phyloP scores from a whole-genome alignment of 2,797 vertebrate species.

The Galago senegalensis region DNA sequence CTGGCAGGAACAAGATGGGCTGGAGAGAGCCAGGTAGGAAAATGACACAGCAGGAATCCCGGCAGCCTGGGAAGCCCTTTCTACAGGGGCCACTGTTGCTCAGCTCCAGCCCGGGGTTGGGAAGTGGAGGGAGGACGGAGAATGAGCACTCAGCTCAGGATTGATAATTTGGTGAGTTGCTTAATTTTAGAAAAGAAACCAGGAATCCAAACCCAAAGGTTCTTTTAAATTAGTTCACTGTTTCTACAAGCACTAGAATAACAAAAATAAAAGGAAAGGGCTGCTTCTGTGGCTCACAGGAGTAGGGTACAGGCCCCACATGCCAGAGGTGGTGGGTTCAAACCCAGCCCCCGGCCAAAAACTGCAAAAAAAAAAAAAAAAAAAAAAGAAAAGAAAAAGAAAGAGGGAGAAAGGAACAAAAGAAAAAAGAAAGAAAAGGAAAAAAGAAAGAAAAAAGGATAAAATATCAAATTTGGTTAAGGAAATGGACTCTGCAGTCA shows the following conservation, averaged over 20 bases:
- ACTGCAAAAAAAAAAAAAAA: too few relatives aligned
- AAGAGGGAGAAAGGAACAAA: background rate
- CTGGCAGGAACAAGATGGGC: fast-evolving
- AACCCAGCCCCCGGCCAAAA: too few relatives aligned
- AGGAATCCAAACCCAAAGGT: background rate
- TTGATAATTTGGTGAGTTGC: background rate
- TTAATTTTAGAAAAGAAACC: background rate
- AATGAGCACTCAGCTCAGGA: background rate
- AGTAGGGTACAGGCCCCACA: too few relatives aligned
- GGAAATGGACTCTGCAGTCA: background rate
- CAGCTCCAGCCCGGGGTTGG: background rate
- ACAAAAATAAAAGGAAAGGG: background rate
- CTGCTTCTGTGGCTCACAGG: too few relatives aligned
- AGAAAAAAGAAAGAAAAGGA: fast-evolving
- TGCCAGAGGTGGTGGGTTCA: too few relatives aligned
- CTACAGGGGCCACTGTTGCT: background rate
- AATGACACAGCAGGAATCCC: background rate
- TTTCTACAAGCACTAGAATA: background rate
- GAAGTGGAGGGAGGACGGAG: too few relatives aligned
- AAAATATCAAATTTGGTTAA: background rate
- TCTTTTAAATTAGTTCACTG: background rate
- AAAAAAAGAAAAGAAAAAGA: background rate
- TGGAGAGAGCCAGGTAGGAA: background rate
- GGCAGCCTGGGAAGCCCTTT: background rate
- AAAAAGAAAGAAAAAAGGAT: background rate